Evolutionary conservation across 1,140 invertebrate species (phyloP), one percentile per base, ranked within the genome.

Genomic region (Antheraea pernyi): DNA sequence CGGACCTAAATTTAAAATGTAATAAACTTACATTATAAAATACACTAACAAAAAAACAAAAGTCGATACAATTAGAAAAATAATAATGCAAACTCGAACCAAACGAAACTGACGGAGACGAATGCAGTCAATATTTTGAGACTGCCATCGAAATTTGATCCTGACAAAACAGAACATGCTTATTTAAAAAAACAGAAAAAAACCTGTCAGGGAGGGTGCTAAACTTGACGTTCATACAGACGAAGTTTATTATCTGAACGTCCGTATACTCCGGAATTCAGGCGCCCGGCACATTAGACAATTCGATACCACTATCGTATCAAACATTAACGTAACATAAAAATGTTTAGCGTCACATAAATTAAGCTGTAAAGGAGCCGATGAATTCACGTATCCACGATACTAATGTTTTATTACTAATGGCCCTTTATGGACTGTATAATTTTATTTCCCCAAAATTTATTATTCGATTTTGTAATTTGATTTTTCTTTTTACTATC

Each of bases 301-400:
- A 82, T 78, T 78, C 84, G 85, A 90, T 90, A 91, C 77, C 76
- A 83, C 84, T 85, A 85, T 75, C 85, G 87, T 87, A 81, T 75
- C 19, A 61, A 78, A 82, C 86, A 78, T 89, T 91, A 89, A 89
- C 89, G 82, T 81, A 82, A 86, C 87, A 89, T 88, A 85, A 90
- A 91, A 91, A 89, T 85, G 79, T 89, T 89, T 88, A 89, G 78
- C 84, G 85, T 78, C 84, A 85, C 85, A 90, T 91, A 91, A 91
- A 91, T 91, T 87, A 91, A 80, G 67, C 67, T 70, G 75, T 73
- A 86, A 91, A 91, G 85, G 80, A 82, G 82, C 88, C 89, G 89
- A 91, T 89, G 81, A 85, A 82, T 88, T 84, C 78, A 82, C 73
- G 70, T 78, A 80, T 86, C 82, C 70, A 78, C 79, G 70, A 74